phyloP scores from a whole-genome alignment of 37 sponge, comb jelly and placozoan species.

The Haliclona indistincta region DNA sequence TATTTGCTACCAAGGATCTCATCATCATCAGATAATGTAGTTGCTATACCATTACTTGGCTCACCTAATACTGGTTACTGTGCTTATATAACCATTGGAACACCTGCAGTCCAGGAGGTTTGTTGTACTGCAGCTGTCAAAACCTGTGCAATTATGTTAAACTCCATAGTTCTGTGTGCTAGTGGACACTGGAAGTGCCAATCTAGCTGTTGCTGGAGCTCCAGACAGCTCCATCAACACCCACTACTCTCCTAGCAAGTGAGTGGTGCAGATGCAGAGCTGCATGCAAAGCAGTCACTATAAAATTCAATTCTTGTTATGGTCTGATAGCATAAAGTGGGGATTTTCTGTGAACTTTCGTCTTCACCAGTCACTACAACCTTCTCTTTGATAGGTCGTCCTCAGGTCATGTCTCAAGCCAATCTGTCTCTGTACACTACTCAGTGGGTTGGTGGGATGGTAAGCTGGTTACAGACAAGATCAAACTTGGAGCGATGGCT shows the following conservation, averaged over 20 bases:
- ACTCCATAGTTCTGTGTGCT: conserved; percentile 21
- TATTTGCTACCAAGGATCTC: too few species aligned
- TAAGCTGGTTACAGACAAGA: conserved; percentile 5
- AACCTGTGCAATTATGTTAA: neutral
- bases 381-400: neutral
- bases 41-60: neutral
- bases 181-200: conserved; percentile 50
- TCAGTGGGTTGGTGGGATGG: conserved; percentile 48
- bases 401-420: too few species aligned
- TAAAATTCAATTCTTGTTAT: too few species aligned
- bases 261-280: too few species aligned
- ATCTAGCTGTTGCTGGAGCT: conserved; percentile 30
- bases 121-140: neutral
- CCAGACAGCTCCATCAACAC: neutral
- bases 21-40: too few species aligned
- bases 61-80: conserved; percentile 26
- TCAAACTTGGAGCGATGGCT: neutral
- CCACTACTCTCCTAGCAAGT: conserved; percentile 5
- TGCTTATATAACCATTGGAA: conserved; percentile 8
- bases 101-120: neutral
- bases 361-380: neutral
- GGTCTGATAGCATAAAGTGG: too few species aligned
- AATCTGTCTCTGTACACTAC: conserved; percentile 37
- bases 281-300: too few species aligned
- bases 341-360: too few species aligned